A percentile compares a stretch with the other conserved stretches of the same genome.
Conservation (phyloP, 1,140 invertebrate species). For the Babylonia areolata region DNA sequence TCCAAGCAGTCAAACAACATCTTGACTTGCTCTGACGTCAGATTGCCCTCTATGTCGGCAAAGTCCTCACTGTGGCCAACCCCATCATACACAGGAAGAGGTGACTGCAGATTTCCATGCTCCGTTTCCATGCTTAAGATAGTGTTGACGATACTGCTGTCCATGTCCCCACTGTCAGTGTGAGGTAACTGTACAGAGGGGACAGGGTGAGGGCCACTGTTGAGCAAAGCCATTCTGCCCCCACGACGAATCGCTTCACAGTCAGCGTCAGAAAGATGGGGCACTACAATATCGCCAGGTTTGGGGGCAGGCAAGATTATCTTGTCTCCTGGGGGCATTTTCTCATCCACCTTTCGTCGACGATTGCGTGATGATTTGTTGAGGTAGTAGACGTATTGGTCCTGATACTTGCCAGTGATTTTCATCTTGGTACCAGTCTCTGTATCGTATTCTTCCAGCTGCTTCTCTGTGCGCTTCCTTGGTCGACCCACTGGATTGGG, state of each 20-base stretch:
- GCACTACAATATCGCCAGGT: slow-evolving; percentile 69
- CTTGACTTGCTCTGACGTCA: slow-evolving; percentile 67
- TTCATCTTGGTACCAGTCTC: slow-evolving; percentile 68
- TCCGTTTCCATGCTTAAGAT: slow-evolving; percentile 69
- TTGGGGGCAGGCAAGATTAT: slow-evolving; percentile 61
- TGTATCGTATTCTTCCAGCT: slow-evolving; percentile 56
- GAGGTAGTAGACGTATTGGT: slow-evolving; percentile 71
- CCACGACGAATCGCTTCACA: slow-evolving; percentile 62
- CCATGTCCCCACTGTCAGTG: slow-evolving; percentile 52
- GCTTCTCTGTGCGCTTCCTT: slow-evolving; percentile 51
- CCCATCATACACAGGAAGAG: slow-evolving; percentile 28
- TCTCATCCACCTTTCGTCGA: slow-evolving; percentile 50
- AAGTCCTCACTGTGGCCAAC: slow-evolving; percentile 58
- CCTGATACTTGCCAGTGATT: slow-evolving; percentile 70
- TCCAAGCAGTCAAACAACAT: slow-evolving; percentile 47
- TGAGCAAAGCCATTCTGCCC: slow-evolving; percentile 40
- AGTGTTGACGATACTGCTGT: slow-evolving; percentile 69
- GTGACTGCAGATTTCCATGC: slow-evolving; percentile 52
- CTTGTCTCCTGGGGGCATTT: slow-evolving; percentile 45
- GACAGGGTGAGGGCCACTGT: background rate
- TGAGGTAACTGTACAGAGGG: background rate
- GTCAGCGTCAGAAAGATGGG: slow-evolving; percentile 71
- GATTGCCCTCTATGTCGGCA: slow-evolving; percentile 32
- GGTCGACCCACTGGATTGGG: slow-evolving; percentile 43
- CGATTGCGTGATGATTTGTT: slow-evolving; percentile 65